phyloP scores from a whole-genome alignment of 1,140 invertebrate species.

The Kradibia gibbosae region DNA sequence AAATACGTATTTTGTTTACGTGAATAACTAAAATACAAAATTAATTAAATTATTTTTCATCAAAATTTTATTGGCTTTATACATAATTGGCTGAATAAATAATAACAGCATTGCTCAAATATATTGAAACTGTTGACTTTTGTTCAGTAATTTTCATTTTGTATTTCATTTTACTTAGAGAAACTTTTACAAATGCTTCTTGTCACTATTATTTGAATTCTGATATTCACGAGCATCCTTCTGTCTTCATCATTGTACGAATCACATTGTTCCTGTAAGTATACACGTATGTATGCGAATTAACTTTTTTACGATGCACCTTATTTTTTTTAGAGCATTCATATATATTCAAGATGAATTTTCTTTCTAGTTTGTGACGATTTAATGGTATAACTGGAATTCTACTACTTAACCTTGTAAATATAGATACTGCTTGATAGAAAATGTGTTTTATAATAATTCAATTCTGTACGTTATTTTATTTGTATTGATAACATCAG shows the following conservation, averaged over 20 bases:
- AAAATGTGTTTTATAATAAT: neutral
- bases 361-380: neutral
- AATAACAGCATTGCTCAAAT: too few relatives aligned
- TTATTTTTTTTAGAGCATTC: constrained; percentile 11
- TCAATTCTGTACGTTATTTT: neutral
- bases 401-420: neutral
- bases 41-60: too few relatives aligned
- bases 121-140: too few relatives aligned
- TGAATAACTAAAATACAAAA: too few relatives aligned
- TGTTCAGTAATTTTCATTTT: too few relatives aligned
- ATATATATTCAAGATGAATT: neutral
- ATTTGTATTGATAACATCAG: neutral
- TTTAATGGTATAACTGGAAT: constrained; percentile 6
- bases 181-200: neutral
- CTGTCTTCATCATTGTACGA: neutral
- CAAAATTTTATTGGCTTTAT: too few relatives aligned
- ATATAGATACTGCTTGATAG: neutral
- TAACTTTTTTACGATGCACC: constrained; percentile 14
- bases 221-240: constrained; percentile 18
- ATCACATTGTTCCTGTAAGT: neutral
- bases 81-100: too few relatives aligned
- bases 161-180: neutral
- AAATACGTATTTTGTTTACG: too few relatives aligned
- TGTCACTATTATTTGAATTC: constrained; percentile 9
- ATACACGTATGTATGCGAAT: neutral